Base-by-base conservation (phyloP, 2,113 vertebrate species). In the Nothoprocta pentlandii region DNA sequence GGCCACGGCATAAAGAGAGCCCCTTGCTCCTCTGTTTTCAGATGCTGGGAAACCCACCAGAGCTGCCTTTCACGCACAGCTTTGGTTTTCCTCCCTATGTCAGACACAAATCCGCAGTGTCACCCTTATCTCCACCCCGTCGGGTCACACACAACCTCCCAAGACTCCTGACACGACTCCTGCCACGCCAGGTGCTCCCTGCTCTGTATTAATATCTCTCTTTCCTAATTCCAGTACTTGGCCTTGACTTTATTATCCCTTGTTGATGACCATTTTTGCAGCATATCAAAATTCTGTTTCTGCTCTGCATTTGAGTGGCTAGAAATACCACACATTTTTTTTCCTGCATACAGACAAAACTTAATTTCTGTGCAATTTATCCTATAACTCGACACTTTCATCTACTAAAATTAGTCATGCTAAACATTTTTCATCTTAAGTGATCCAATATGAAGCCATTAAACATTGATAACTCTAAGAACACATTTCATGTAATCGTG, bases 81-180 rank as follows among this genome's bases (percentile, higher is more conserved):
- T 75, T 17, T 34, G n/a, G 2, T 46, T 42, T 39, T 19, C 25
- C 11, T n/a, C 17, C 2, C 32, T 30, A 20, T 1, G 2, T 1
- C 10, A 70, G 7, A 32, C 36, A 39, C 36, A 39, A 39, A 39
- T 39, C 36, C 36, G 9, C 30, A 36, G 22, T 16, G 71, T 14
- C 1, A 7, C 22, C 9, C 34, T 34, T 6, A 14, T 19, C 73
- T 73, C 30, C 59, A 47, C 61, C 21, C 7, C 25, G 39, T 51
- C 30, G 16, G 2, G 53, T 21, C 36, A 2, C 28, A 66, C 7
- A 12, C 23, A 2, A 22, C 21, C 19, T 80, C 23, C 39, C 8
- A 14, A 26, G 3, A 49, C 23, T 51, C 30, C 30, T 9, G 12
- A 47, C 10, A 59, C 30, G 23, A 85, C 0, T 0, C 41, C n/a